A percentile compares a stretch with the other conserved stretches of the same genome.
These are phyloP conservation scores for Mimas tiliae DNA, from an alignment of 2,888 invertebrate species.

Conservation along the genomic window DNA sequence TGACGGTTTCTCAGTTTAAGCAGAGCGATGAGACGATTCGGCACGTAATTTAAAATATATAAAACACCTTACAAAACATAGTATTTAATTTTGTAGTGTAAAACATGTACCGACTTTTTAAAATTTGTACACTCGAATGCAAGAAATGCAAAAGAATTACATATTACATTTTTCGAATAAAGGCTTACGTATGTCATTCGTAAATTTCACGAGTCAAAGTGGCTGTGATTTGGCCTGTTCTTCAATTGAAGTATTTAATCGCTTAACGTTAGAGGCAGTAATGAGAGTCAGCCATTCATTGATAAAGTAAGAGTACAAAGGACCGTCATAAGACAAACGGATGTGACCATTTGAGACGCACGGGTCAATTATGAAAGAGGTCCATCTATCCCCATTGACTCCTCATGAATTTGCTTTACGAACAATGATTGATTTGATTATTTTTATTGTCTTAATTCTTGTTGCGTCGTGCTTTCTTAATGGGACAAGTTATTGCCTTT, in stretches of 20 bases:
- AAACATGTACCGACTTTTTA: neutral
- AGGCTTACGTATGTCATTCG: neutral
- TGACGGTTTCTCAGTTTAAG: too few relatives aligned
- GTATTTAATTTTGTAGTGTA: neutral
- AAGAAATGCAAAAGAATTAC: neutral
- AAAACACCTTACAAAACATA: neutral
- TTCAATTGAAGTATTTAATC: conserved; percentile 42
- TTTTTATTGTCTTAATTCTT: conserved; percentile 23
- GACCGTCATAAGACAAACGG: conserved; percentile 65
- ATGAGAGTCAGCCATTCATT: conserved; percentile 47
- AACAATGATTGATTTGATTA: conserved; percentile 20
- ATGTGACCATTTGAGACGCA: conserved; percentile 74
- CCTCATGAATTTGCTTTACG: conserved; percentile 23
- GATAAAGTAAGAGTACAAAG: conserved; percentile 53
- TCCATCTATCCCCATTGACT: conserved; percentile 18
- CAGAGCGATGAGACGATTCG: too few relatives aligned
- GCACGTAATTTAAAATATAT: too few relatives aligned
- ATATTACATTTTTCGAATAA: neutral
- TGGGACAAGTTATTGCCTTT: conserved; percentile 10
- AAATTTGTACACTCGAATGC: neutral
- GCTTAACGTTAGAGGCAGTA: conserved; percentile 42
- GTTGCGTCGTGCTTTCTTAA: neutral
- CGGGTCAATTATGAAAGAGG: conserved; percentile 61
- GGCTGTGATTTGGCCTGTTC: conserved; percentile 29
- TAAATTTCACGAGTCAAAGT: conserved; percentile 1